These are phyloP conservation scores for Plagodis pulveraria DNA, from an alignment of 2,888 invertebrate species.

Conservation along the genomic window DNA sequence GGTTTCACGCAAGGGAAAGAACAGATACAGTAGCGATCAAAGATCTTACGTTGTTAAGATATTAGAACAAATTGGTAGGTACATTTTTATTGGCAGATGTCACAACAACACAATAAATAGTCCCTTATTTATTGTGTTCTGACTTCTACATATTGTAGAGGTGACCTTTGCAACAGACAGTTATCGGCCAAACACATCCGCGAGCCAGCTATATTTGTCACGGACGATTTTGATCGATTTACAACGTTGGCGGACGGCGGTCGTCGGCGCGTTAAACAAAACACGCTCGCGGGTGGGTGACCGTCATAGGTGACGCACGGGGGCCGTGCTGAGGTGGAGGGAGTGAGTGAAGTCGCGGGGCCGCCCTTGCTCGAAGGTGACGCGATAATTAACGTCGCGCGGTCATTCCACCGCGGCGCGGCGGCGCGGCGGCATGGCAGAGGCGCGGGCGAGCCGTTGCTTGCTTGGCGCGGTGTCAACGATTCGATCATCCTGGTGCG, in stretches of 20 bases:
- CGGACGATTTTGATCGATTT: conserved; percentile 33
- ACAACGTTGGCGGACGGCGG: conserved; percentile 14
- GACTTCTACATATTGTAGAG: no score
- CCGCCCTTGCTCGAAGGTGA: conserved; percentile 80
- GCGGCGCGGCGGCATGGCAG: conserved; percentile 21
- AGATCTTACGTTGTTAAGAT: no score
- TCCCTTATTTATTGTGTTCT: no score
- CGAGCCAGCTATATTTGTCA: conserved; percentile 37
- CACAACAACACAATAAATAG: no score
- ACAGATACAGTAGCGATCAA: no score
- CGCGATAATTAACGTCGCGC: conserved; percentile 79
- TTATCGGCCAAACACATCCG: conserved; percentile 8
- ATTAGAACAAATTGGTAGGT: no score
- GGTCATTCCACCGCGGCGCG: conserved; percentile 71
- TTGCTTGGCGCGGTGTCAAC: conserved; percentile 76
- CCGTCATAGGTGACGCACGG: conserved; percentile 60
- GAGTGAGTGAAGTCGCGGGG: conserved; percentile 50
- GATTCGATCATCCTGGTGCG: conserved; percentile 78
- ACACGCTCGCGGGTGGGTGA: conserved; percentile 57
- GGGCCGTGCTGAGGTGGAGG: conserved; percentile 38
- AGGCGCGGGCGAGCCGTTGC: conserved; percentile 27
- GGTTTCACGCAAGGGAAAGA: no score
- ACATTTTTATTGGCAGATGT: no score
- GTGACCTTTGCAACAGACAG: conserved; percentile 1
- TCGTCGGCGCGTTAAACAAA: conserved; percentile 44